These are phyloP conservation scores for Bos javanicus DNA, from an alignment of 2,113 vertebrate species.

Conservation along the genomic window DNA sequence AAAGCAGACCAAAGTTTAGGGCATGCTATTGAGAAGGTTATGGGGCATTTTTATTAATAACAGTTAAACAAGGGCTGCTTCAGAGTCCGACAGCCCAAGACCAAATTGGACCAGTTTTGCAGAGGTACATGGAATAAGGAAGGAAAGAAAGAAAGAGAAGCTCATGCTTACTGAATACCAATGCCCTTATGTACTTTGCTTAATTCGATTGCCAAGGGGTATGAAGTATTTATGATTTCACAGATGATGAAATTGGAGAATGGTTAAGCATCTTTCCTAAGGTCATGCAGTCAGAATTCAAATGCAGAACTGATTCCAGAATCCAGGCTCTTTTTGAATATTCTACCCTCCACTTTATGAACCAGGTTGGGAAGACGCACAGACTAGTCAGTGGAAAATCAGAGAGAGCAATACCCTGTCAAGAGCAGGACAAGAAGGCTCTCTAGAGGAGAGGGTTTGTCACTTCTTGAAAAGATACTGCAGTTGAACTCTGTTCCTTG, in stretches of 20 bases:
- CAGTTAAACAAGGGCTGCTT: conserved; percentile 1
- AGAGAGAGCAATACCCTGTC: not conserved
- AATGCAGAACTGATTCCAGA: not conserved
- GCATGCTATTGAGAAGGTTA: not conserved
- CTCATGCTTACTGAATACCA: not conserved
- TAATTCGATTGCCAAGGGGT: not conserved
- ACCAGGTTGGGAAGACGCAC: not conserved
- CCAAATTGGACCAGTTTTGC: not conserved
- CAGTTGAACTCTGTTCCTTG: not conserved
- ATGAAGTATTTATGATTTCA: not conserved
- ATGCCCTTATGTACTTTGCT: not conserved
- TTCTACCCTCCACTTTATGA: not conserved
- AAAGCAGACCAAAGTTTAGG: not conserved
- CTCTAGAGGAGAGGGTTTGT: not conserved
- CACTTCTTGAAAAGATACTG: not conserved
- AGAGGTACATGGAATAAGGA: not conserved
- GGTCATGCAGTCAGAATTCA: not conserved
- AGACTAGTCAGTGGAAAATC: not conserved
- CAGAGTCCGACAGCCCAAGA: not conserved
- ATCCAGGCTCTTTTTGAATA: not conserved
- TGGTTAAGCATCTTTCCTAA: not conserved
- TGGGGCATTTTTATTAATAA: not conserved
- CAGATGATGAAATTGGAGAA: not conserved
- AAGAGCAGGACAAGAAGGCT: not conserved
- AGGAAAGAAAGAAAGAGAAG: not conserved